Conservation (phyloP, 2,113 vertebrate species). For the Eonycteris spelaea region DNA sequence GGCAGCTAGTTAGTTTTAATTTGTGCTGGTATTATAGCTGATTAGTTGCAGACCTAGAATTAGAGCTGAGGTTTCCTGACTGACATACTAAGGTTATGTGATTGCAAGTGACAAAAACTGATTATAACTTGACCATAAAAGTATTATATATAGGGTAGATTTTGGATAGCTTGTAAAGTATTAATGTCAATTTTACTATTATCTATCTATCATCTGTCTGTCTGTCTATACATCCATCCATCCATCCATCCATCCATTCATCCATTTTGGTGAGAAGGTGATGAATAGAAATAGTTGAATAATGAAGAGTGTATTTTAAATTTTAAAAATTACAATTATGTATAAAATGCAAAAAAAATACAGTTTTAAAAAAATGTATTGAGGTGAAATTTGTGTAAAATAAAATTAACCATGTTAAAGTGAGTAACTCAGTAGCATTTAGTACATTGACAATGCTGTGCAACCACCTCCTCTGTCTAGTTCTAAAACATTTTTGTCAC, state of each 20-base stretch:
- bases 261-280: not conserved
- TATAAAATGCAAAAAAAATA: not conserved
- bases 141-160: not conserved
- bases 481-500: not conserved
- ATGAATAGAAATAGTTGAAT: not conserved
- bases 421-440: not conserved
- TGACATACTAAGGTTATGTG: not conserved
- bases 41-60: not conserved
- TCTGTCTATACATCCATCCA: too few relatives aligned
- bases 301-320: not conserved
- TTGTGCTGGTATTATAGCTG: conserved; percentile 11
- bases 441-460: not conserved
- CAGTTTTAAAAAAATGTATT: not conserved
- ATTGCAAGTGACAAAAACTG: not conserved
- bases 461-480: not conserved
- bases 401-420: not conserved
- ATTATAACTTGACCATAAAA: not conserved
- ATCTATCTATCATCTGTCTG: not conserved
- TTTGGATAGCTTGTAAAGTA: not conserved
- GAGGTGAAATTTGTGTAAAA: not conserved
- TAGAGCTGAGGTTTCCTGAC: not conserved
- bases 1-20: not conserved
- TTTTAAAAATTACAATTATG: not conserved
- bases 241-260: too few relatives aligned
- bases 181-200: not conserved